Evolutionary conservation across 2,888 invertebrate species (phyloP).

Genomic region (Xestobium rufovillosum): DNA sequence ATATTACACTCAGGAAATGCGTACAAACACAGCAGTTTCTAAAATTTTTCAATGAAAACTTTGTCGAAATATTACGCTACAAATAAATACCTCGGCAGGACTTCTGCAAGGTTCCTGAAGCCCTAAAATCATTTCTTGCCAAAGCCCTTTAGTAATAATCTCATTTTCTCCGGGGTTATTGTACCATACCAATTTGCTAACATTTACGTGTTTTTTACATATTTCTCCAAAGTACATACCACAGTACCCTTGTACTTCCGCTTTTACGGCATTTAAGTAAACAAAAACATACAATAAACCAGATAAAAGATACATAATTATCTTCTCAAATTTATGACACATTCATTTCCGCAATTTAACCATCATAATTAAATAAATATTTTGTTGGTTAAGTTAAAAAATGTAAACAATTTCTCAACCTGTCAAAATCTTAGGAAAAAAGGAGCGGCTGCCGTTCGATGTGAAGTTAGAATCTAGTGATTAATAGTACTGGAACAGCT

Average conservation of each 20-base stretch:
- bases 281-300: no score
- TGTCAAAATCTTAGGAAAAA: no score
- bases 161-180: slow-evolving; percentile 70
- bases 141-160: slow-evolving; percentile 71
- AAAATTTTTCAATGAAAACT: slow-evolving; percentile 24
- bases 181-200: slow-evolving; percentile 49
- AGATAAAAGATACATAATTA: no score
- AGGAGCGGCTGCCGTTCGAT: no score
- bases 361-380: no score
- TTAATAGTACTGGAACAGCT: no score
- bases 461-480: no score
- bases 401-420: no score
- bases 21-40: slow-evolving; percentile 83
- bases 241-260: slow-evolving; percentile 61
- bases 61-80: not conserved
- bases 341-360: no score
- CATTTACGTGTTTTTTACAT: slow-evolving; percentile 45
- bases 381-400: no score
- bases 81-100: slow-evolving; percentile 64
- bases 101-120: slow-evolving; percentile 76
- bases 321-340: no score
- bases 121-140: slow-evolving; percentile 77
- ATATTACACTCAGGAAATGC: slow-evolving; percentile 74
- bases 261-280: no score
- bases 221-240: slow-evolving; percentile 76